phyloP scores from a whole-genome alignment of 2,113 vertebrate genomes.

The Mirza zaza region DNA sequence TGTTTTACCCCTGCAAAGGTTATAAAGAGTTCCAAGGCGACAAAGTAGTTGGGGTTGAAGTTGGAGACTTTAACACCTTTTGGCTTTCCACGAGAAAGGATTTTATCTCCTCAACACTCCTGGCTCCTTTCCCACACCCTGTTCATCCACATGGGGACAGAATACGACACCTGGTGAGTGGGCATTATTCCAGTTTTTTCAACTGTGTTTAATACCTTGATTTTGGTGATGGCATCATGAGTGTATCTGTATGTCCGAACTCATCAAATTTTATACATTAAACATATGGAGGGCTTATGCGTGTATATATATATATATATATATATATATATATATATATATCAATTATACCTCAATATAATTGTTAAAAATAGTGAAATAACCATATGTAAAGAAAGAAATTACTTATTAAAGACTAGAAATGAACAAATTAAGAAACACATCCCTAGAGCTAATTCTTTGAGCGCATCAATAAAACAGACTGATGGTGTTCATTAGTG shows the following conservation, averaged over 20 bases:
- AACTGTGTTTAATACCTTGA: background rate
- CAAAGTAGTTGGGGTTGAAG: background rate
- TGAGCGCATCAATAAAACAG: background rate
- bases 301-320: too few species aligned
- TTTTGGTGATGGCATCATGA: background rate
- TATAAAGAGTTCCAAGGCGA: background rate
- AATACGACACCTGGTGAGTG: background rate
- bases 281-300: background rate
- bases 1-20: background rate
- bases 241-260: background rate
- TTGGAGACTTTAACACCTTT: background rate
- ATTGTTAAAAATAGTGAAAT: background rate
- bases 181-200: background rate
- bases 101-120: background rate
- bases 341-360: background rate
- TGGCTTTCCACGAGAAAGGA: background rate
- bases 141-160: background rate
- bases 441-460: background rate
- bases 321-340: too few species aligned
- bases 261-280: background rate
- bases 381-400: background rate
- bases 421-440: constrained; percentile 2
- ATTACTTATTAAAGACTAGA: background rate
- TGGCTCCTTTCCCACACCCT: background rate
- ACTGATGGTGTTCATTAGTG: background rate